A percentile compares a stretch with the other conserved stretches of the same genome.
phyloP scores from a whole-genome alignment of 2,888 invertebrate genomes.

The Altica lythri region DNA sequence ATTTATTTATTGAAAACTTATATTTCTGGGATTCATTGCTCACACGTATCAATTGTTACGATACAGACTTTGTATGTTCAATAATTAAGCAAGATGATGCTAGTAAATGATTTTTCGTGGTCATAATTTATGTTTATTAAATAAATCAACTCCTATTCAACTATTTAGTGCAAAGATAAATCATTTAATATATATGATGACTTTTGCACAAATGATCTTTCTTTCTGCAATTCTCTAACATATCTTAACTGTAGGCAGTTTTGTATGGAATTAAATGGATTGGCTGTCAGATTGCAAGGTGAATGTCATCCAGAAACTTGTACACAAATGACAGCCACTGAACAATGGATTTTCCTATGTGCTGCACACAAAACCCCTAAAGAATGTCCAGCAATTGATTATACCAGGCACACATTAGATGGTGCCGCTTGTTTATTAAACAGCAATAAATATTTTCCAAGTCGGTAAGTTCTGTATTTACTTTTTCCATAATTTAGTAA shows the following conservation, averaged over 20 bases:
- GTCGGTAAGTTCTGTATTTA: conserved; percentile 88
- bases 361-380: conserved; percentile 99
- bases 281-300: conserved; percentile 93
- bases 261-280: conserved; percentile 99
- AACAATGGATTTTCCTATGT: conserved; percentile 99
- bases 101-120: too few species aligned
- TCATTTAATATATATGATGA: too few species aligned
- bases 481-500: too few species aligned
- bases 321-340: conserved; percentile 99
- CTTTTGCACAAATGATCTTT: too few species aligned
- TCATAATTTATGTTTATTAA: too few species aligned
- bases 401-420: conserved; percentile 97
- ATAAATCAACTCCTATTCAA: too few species aligned
- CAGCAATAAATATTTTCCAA: conserved; percentile 99
- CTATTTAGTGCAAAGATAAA: too few species aligned
- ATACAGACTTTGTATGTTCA: too few species aligned
- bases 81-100: too few species aligned
- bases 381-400: conserved; percentile 99
- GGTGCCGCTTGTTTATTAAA: conserved; percentile 98
- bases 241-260: conserved; percentile 75
- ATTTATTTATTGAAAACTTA: too few species aligned
- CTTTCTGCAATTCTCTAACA: neutral
- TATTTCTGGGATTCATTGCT: too few species aligned
- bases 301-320: conserved; percentile 98
- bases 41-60: too few species aligned